These are phyloP conservation scores for Adela reaumurella DNA, from an alignment of 2,888 invertebrate species.

Conservation along the genomic window DNA sequence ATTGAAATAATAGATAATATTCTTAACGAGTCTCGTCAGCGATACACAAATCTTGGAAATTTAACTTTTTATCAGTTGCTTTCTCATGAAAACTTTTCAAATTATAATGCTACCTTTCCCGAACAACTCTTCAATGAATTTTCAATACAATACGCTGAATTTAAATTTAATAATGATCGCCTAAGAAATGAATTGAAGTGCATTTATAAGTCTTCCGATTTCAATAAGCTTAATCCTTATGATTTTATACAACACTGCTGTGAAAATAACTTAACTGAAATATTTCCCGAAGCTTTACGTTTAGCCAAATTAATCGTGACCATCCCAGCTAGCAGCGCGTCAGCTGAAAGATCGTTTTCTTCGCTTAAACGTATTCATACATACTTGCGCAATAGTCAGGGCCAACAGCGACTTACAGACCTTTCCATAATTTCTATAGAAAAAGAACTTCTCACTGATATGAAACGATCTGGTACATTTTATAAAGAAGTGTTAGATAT, in stretches of 20 bases:
- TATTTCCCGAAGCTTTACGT: constrained; percentile 2
- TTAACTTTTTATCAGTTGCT: too few relatives aligned
- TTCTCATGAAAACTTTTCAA: too few relatives aligned
- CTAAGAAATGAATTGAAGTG: too few relatives aligned
- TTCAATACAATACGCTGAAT: too few relatives aligned
- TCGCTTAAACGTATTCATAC: constrained; percentile 4
- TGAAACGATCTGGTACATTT: constrained; percentile 2
- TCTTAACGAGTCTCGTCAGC: too few relatives aligned
- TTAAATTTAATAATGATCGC: too few relatives aligned
- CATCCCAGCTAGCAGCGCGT: constrained; percentile 3
- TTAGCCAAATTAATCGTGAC: constrained; percentile 1
- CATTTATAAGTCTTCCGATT: too few relatives aligned
- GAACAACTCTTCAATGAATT: too few relatives aligned
- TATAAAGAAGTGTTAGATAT: background rate
- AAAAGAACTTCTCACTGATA: constrained; percentile 2
- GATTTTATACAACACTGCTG: background rate
- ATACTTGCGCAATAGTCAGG: constrained; percentile 4
- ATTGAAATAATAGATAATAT: constrained; percentile 1
- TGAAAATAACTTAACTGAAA: constrained; percentile 1
- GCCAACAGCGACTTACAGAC: constrained; percentile 1
- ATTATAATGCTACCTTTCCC: too few relatives aligned
- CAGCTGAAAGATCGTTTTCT: constrained; percentile 3
- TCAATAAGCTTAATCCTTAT: too few relatives aligned
- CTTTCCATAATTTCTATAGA: constrained; percentile 5
- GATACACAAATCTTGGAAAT: too few relatives aligned